phyloP scores from a whole-genome alignment of 64 coral and sea anemone genomes.

The Anthopleura sola region DNA sequence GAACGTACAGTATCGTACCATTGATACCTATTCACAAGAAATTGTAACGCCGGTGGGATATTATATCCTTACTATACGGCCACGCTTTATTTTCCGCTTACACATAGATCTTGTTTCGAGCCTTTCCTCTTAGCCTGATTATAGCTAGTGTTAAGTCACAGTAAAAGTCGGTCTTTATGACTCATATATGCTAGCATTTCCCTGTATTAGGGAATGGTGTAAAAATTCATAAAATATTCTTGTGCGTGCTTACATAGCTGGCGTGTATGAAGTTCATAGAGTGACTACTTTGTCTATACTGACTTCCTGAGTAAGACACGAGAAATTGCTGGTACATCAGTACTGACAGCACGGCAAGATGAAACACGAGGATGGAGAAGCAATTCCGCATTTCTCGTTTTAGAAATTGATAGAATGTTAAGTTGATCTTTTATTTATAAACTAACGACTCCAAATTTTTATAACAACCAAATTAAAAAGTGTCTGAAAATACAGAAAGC shows the following conservation, averaged over 20 bases:
- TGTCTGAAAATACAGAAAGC: not conserved
- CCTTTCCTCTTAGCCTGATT: not conserved
- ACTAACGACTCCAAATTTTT: not conserved
- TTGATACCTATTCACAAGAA: not conserved
- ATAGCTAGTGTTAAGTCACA: not conserved
- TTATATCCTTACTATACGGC: not conserved
- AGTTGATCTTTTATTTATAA: not conserved
- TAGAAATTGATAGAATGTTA: not conserved
- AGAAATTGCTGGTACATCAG: not conserved
- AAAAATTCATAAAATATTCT: not conserved
- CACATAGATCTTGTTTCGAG: not conserved
- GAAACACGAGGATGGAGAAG: not conserved
- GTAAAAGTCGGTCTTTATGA: not conserved
- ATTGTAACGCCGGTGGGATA: not conserved
- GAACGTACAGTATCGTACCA: not conserved
- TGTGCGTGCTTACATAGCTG: not conserved
- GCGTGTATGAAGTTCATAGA: not conserved
- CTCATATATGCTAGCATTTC: not conserved
- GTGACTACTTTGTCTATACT: not conserved
- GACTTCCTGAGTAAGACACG: not conserved
- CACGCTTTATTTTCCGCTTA: not conserved
- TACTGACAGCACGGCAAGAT: not conserved
- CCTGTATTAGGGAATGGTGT: not conserved
- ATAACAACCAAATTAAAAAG: conserved; percentile 7
- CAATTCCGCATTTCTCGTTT: not conserved